Evolutionary conservation across 2,888 invertebrate genomes (phyloP), one percentile per base, ranked within the genome.

Genomic region (Drosophila suboccidentalis): DNA sequence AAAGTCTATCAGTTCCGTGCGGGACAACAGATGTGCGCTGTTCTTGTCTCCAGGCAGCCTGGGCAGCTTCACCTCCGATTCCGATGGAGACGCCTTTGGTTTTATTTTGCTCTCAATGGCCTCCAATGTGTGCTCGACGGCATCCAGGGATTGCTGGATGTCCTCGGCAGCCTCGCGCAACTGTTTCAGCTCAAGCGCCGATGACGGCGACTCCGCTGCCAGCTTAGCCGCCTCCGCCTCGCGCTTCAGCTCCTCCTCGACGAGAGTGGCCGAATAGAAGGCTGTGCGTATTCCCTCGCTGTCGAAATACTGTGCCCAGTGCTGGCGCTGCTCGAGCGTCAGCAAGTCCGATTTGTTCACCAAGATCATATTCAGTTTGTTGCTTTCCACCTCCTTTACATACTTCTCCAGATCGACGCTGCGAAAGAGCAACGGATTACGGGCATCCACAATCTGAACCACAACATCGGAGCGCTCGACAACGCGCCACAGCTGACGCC

Each of bases 401-500:
- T 98, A 98, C 15, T 93, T 93, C 86, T 98, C 98, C 59, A 99
- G 94, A 93, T 99, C 99, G 88, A 96, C 95, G 93, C 98, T 98
- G 59, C 98, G 95, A 89, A 98, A 99, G 8, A 99, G 93, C 50
- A 99, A 93, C 1, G 99, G 99, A 94, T 99, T 98, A 77, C 99
- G 94, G 0, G 98, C 98, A 94, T 99, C 99, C 13, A 99, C 96
- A 73, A 99, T 97, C 92, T 99, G 97, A 13, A 98, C 95, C 15
- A 99, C 94, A 0, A 99, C 95, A 93, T 99, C 98, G 91, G 98
- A 97, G 82, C 97, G 95, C 92, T 99, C 99, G n/a, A 99, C 95
- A 0, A 99, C 99, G 82, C 99, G 95, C 99, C 99, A 99, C 36
- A 99, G 92, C 92, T 99, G 99, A 51, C 98, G 95, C 99, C 99